phyloP scores from a whole-genome alignment of 2,113 vertebrate genomes.

The Astur gentilis region DNA sequence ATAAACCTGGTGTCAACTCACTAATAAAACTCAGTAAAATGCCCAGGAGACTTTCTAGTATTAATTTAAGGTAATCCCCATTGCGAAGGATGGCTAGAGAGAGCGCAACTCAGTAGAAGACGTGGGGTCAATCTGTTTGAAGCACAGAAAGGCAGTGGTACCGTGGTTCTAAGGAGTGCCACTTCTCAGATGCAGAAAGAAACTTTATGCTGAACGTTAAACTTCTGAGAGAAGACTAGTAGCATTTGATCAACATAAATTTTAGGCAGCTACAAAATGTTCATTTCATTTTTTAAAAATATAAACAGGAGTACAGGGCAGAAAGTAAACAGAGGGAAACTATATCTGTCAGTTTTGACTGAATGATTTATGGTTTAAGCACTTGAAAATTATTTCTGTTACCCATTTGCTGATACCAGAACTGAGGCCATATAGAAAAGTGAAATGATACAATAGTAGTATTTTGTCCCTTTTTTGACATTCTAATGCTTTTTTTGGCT shows the following conservation, averaged over 20 bases:
- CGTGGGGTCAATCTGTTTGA: background rate
- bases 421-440: background rate
- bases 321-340: background rate
- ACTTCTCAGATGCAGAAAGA: background rate
- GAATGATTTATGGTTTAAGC: background rate
- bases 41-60: background rate
- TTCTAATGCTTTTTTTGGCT: background rate
- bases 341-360: background rate
- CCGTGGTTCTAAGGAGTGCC: background rate
- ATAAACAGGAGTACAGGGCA: background rate
- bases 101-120: background rate
- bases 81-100: background rate
- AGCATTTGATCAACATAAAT: background rate
- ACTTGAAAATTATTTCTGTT: background rate
- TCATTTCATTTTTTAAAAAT: background rate
- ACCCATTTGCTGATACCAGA: background rate
- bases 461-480: background rate
- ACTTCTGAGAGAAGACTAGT: background rate
- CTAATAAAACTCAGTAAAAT: background rate
- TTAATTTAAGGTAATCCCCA: background rate
- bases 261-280: background rate
- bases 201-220: background rate
- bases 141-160: background rate
- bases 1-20: background rate
- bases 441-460: background rate